These are phyloP conservation scores for Drosophila bunnanda DNA, from an alignment of 2,888 invertebrate species.

Conservation along the genomic window DNA sequence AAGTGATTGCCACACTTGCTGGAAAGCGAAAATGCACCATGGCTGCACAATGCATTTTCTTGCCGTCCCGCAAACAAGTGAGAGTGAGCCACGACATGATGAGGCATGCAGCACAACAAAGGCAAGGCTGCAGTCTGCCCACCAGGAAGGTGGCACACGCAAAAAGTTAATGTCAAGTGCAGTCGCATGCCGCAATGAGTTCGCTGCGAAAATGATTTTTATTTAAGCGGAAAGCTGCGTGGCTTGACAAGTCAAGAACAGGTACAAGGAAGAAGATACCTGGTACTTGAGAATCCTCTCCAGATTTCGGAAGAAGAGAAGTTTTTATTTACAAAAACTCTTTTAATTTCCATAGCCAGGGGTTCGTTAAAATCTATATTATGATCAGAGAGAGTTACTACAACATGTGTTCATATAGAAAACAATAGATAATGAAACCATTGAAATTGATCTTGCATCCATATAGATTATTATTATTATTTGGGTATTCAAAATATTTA, in stretches of 20 bases:
- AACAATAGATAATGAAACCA: too few species aligned
- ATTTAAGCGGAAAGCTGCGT: conserved; percentile 63
- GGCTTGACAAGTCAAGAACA: conserved; percentile 18
- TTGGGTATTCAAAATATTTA: too few species aligned
- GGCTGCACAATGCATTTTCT: conserved; percentile 53
- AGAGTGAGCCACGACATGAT: conserved; percentile 39
- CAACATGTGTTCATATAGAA: too few species aligned
- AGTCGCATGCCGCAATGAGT: conserved; percentile 66
- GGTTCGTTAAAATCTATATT: too few species aligned
- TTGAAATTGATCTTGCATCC: too few species aligned
- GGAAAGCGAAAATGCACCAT: conserved; percentile 65
- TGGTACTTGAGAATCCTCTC: background rate
- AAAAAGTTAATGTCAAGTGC: conserved; percentile 64
- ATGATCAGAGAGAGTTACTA: too few species aligned
- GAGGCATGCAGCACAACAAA: conserved; percentile 19
- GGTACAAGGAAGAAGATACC: background rate
- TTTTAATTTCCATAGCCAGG: too few species aligned
- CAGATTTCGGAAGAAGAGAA: too few species aligned
- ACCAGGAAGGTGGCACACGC: conserved; percentile 9
- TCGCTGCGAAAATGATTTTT: conserved; percentile 70
- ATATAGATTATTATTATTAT: too few species aligned
- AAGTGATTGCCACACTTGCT: conserved; percentile 24
- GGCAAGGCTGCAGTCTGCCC: conserved; percentile 1
- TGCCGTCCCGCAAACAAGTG: conserved; percentile 44
- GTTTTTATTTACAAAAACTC: too few species aligned